Evolutionary conservation across 1,140 invertebrate species (phyloP).

Genomic region (Heterodera carotae): DNA sequence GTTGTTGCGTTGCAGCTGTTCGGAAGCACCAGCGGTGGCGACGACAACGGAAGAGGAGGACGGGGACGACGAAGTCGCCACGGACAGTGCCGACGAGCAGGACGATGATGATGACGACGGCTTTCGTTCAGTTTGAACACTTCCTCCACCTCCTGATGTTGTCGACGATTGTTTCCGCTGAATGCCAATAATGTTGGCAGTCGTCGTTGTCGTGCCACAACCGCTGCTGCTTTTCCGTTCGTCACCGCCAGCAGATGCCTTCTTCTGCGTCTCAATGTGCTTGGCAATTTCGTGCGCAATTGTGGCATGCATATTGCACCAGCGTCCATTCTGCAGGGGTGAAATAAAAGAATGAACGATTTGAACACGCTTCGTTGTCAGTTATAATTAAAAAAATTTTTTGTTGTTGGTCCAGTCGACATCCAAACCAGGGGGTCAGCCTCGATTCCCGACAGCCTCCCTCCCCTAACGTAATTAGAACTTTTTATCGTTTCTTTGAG

Average conservation of each 20-base stretch:
- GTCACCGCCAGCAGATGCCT: not conserved
- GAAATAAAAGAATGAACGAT: too few species aligned
- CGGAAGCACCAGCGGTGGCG: not conserved
- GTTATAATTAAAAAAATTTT: too few species aligned
- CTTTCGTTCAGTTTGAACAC: slow-evolving; percentile 15
- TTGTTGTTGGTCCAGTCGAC: too few species aligned
- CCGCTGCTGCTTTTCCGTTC: not conserved
- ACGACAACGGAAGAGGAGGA: too few species aligned
- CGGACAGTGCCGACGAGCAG: too few species aligned
- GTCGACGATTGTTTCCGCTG: slow-evolving; percentile 16
- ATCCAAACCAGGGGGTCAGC: too few species aligned
- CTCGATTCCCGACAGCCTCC: too few species aligned
- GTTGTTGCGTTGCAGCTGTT: not conserved
- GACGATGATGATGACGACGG: too few species aligned
- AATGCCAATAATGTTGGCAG: slow-evolving; percentile 14
- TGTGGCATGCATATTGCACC: slow-evolving; percentile 40
- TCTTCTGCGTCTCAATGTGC: slow-evolving; percentile 13
- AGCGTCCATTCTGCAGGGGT: slow-evolving; percentile 33
- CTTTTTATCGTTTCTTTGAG: too few species aligned
- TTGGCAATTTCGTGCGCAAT: slow-evolving; percentile 39
- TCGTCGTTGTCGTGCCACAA: not conserved
- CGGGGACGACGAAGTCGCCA: slow-evolving; percentile 10
- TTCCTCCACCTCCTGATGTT: slow-evolving; percentile 8
- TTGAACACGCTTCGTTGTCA: too few species aligned
- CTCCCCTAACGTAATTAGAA: too few species aligned